Conservation (phyloP, 2,113 vertebrate species). For the Nanorana parkeri region DNA sequence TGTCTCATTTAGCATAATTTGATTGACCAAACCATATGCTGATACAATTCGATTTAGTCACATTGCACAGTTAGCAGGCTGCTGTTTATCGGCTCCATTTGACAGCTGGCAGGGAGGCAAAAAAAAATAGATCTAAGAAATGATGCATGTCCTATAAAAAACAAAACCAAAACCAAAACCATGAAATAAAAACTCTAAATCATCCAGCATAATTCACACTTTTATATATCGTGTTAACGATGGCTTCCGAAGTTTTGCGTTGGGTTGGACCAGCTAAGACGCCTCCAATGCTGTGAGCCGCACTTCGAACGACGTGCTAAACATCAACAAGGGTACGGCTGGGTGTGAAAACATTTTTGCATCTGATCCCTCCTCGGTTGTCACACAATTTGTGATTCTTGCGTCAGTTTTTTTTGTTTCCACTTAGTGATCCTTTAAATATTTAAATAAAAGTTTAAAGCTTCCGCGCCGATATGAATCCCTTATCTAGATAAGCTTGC, state of each 20-base stretch:
- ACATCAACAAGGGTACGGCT: too few species aligned
- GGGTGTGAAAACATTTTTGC: too few species aligned
- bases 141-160: conserved; percentile 47
- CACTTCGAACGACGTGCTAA: not conserved
- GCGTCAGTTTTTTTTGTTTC: too few species aligned
- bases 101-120: conserved; percentile 58
- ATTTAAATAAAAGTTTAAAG: too few species aligned
- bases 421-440: too few species aligned
- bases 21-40: conserved; percentile 55
- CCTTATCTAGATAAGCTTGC: too few species aligned
- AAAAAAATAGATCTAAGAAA: conserved; percentile 12
- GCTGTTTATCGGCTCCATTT: conserved; percentile 54
- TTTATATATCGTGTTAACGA: conserved; percentile 20
- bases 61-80: conserved; percentile 35
- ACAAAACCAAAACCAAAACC: not conserved
- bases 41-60: conserved; percentile 54
- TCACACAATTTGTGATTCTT: too few species aligned
- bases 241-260: not conserved
- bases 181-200: conserved; percentile 27
- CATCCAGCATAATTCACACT: conserved; percentile 5
- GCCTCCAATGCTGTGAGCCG: not conserved
- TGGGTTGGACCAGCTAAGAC: too few species aligned
- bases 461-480: too few species aligned
- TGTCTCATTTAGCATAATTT: conserved; percentile 54
- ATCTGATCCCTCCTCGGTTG: too few species aligned